Percentiles rank a stretch among this genome's conserved stretches.
These are phyloP conservation scores for Mormyrus iriodes DNA, from an alignment of 2,113 vertebrate species.

Conservation along the genomic window DNA sequence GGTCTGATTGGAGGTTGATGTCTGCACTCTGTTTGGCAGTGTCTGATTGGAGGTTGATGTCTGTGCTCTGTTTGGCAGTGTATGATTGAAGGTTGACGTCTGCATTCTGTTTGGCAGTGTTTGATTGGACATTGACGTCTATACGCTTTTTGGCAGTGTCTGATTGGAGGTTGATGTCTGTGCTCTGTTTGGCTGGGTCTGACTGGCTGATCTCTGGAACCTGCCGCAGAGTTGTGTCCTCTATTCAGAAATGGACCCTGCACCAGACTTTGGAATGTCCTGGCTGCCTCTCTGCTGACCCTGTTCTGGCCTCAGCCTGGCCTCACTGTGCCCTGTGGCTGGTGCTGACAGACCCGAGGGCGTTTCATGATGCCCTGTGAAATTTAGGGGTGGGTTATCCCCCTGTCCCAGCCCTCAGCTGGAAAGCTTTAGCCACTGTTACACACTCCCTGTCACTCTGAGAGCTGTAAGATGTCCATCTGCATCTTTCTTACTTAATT, in stretches of 20 bases:
- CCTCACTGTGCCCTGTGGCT: conserved; percentile 1
- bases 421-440: neutral
- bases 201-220: neutral
- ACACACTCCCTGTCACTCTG: neutral
- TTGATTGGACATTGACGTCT: too few species aligned
- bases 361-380: conserved; percentile 4
- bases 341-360: neutral
- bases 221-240: neutral
- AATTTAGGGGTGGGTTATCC: neutral
- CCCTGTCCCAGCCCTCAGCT: neutral
- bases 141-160: too few species aligned
- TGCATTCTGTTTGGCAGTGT: too few species aligned
- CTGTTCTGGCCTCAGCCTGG: neutral
- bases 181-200: too few species aligned
- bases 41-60: too few species aligned
- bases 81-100: too few species aligned
- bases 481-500: neutral
- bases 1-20: too few species aligned
- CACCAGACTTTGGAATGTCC: conserved; percentile 9
- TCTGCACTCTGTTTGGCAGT: too few species aligned
- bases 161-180: too few species aligned
- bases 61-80: too few species aligned
- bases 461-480: neutral
- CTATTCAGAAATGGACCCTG: neutral
- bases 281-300: neutral